A percentile compares a stretch with the other conserved stretches of the same genome.
Evolutionary conservation across 2,797 vertebrate genomes (phyloP).

Genomic region (Melanotaenia trifasciata): DNA sequence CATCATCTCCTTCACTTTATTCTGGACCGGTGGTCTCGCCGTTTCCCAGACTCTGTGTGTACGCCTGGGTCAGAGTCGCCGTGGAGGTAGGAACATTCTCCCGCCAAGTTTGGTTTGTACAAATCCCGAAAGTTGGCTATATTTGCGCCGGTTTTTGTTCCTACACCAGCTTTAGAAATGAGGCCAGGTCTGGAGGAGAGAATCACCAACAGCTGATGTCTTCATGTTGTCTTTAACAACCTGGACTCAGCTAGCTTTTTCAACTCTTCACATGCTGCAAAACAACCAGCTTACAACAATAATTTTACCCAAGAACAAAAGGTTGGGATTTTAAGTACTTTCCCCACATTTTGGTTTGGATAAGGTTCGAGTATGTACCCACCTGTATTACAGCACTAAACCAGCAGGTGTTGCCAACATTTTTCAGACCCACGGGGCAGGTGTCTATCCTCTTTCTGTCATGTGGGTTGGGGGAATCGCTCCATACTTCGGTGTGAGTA

Average conservation of each 20-base stretch:
- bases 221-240: background rate
- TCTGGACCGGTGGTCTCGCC: too few relatives aligned
- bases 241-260: background rate
- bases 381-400: conserved; percentile 99
- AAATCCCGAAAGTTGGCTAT: too few relatives aligned
- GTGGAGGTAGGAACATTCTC: too few relatives aligned
- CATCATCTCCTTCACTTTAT: too few relatives aligned
- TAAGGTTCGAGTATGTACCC: conserved; percentile 9
- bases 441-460: conserved; percentile 94
- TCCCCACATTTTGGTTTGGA: background rate
- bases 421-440: conserved; percentile 96
- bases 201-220: background rate
- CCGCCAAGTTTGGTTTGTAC: too few relatives aligned
- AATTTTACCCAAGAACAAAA: too few relatives aligned
- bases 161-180: too few relatives aligned
- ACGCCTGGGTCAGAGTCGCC: too few relatives aligned
- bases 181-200: background rate
- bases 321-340: background rate
- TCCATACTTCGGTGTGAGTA: conserved; percentile 95
- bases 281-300: background rate
- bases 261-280: background rate
- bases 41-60: too few relatives aligned
- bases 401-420: conserved; percentile 99
- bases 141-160: too few relatives aligned
- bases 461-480: conserved; percentile 95